Base-by-base conservation (phyloP, 2,888 invertebrate genomes). In the Eurytoma californica region DNA sequence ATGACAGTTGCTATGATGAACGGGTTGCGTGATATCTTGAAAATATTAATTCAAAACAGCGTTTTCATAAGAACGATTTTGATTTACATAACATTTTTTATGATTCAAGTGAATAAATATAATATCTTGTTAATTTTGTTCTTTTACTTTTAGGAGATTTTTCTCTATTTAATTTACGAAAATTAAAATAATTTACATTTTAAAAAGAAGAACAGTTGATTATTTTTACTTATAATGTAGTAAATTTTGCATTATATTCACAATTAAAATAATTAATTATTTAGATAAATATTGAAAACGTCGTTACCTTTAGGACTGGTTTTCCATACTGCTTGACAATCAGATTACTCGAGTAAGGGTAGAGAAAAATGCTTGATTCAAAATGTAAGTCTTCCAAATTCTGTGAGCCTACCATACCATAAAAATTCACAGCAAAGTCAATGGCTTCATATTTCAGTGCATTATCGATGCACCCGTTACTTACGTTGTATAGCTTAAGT, bases 391-490 rank as follows among this genome's bases (percentile, higher is more conserved):
- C 67, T 12, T 67, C 72, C 18, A 77, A 14, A 0, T 7, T 14
- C 16, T 53, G 51, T 0, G 39, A 18, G n/a, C 72, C 60, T 3
- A 78, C 14, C 39, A 78, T 78, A 0, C 49, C 72, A 20, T 39
- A 68, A 68, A 78, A 73, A 39, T 78, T 78, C 0, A 78, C 78
- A 3, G 39, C 24, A 24, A 78, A 78, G 18, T 78, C 73, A 14
- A 78, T 61, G 1, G 13, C 24, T 16, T 67, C 72, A 9, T 55
- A 49, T 14, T 49, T 24, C 18, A 78, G 3, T 1, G 68, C 39
- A 12, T 16, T 60, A 5, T 57, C 65, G 47, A 76, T 53, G 3
- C 14, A 39, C 28, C 49, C 24, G 3, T n/a, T 68, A 13, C 39
- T 73, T 2, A 78, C 18, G 49, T 78, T 78, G 20, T 68, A 63